Percentiles rank a stretch among this genome's conserved stretches.
Conservation (phyloP, 2,888 invertebrate genomes). For the Coleophora flavipennella region DNA sequence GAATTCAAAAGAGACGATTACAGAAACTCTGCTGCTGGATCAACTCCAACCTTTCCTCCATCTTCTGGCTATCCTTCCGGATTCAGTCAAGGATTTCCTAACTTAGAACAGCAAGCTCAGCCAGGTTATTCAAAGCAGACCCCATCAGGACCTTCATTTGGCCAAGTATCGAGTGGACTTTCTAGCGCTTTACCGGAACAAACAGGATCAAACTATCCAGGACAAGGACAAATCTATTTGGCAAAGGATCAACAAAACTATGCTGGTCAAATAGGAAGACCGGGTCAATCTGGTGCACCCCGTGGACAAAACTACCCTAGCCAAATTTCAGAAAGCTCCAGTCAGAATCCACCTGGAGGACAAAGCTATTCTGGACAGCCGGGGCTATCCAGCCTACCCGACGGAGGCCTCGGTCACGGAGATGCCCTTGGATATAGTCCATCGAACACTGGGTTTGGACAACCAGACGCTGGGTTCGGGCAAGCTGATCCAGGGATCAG, state of each 20-base stretch:
- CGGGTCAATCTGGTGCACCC: constrained; percentile 22
- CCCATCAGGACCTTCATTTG: constrained; percentile 10
- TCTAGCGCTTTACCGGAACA: constrained; percentile 22
- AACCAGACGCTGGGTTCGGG: constrained; percentile 3
- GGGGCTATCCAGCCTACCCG: constrained; percentile 18
- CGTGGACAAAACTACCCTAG: not conserved
- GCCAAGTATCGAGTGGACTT: constrained; percentile 13
- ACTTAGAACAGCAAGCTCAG: constrained; percentile 23
- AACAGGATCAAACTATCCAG: constrained; percentile 12
- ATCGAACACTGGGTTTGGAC: constrained; percentile 17
- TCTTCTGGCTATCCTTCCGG: constrained; percentile 32
- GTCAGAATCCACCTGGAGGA: constrained; percentile 20
- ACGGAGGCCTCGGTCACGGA: constrained; percentile 14
- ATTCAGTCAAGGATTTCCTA: constrained; percentile 18
- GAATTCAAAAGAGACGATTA: constrained; percentile 32
- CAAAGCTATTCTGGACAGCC: constrained; percentile 24
- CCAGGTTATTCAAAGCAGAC: constrained; percentile 33
- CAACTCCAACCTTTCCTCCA: constrained; percentile 42
- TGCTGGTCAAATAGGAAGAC: constrained; percentile 21
- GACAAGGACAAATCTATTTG: constrained; percentile 18
- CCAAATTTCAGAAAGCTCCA: constrained; percentile 14
- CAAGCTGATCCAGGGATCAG: too few species aligned
- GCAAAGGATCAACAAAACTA: constrained; percentile 6
- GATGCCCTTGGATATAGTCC: constrained; percentile 18
- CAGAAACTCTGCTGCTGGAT: constrained; percentile 21